Conservation (phyloP, 2,113 vertebrate genomes). For the Poecilia latipinna region DNA sequence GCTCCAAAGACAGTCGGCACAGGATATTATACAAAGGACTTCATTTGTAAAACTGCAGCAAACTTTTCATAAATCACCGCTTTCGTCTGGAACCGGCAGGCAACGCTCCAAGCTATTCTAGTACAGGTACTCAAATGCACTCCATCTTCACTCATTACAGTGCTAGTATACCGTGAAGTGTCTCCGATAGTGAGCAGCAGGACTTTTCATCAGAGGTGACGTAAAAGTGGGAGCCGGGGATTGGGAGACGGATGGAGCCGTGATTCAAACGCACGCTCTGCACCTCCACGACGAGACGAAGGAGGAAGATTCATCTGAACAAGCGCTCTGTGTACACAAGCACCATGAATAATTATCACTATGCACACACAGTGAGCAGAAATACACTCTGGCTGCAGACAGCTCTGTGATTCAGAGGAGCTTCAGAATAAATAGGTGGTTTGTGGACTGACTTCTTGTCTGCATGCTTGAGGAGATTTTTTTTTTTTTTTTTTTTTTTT, state of each 20-base stretch:
- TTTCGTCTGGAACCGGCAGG: conserved; percentile 46
- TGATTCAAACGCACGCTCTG: conserved; percentile 58
- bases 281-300: conserved; percentile 50
- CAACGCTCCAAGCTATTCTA: conserved; percentile 50
- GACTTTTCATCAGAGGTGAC: conserved; percentile 72
- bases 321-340: conserved; percentile 35
- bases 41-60: conserved; percentile 46
- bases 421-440: conserved; percentile 43
- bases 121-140: conserved; percentile 56
- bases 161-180: conserved; percentile 65
- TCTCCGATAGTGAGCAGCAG: conserved; percentile 67
- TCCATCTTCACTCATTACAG: conserved; percentile 68
- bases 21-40: conserved; percentile 22
- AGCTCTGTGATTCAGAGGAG: conserved; percentile 38
- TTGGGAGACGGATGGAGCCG: conserved; percentile 66
- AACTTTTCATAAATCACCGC: conserved; percentile 69
- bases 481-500: background rate
- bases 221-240: conserved; percentile 62
- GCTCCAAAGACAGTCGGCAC: conserved; percentile 31
- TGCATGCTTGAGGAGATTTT: conserved; percentile 1
- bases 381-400: conserved; percentile 56
- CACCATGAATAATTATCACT: conserved; percentile 69
- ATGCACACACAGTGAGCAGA: conserved; percentile 54
- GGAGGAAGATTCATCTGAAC: conserved; percentile 61
- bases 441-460: conserved; percentile 36